Percentiles rank a stretch among this genome's conserved stretches.
Evolutionary conservation across 2,888 invertebrate species (phyloP).

Genomic region (Cataglyphis cursor): DNA sequence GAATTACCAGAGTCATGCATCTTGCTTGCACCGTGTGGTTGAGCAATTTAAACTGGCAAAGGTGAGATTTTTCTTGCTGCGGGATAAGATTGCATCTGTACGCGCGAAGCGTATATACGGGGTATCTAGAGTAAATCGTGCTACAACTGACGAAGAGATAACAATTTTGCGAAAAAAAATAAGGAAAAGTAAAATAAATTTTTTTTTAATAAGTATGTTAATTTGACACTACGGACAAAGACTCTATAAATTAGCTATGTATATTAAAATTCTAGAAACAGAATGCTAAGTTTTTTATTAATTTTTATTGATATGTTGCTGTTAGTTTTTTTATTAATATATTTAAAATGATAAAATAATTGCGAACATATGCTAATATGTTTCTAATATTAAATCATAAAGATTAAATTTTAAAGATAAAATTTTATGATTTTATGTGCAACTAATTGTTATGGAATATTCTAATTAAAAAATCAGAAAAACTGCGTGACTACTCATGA

Average conservation of each 20-base stretch:
- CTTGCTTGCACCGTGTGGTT: slow-evolving; percentile 20
- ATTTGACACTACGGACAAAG: neutral
- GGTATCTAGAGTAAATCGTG: slow-evolving; percentile 19
- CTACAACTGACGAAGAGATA: neutral
- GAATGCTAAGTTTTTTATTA: neutral
- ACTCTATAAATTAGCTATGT: neutral
- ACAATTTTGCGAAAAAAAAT: neutral
- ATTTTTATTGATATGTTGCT: neutral
- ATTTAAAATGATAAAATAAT: neutral
- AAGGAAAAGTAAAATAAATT: neutral
- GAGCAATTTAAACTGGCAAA: slow-evolving; percentile 25
- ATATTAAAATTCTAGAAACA: neutral
- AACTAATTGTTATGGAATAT: neutral
- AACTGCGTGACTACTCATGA: neutral
- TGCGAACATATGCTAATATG: neutral
- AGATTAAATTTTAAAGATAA: neutral
- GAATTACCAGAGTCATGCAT: slow-evolving; percentile 19
- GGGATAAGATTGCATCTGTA: slow-evolving; percentile 30
- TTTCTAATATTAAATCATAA: neutral
- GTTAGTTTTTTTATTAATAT: neutral
- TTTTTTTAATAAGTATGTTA: neutral
- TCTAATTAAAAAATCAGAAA: neutral
- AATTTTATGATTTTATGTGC: neutral
- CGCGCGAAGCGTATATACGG: neutral
- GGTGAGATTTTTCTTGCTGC: slow-evolving; percentile 32